Evolutionary conservation across 2,888 invertebrate species (phyloP).

Genomic region (Aphodius sticticus): DNA sequence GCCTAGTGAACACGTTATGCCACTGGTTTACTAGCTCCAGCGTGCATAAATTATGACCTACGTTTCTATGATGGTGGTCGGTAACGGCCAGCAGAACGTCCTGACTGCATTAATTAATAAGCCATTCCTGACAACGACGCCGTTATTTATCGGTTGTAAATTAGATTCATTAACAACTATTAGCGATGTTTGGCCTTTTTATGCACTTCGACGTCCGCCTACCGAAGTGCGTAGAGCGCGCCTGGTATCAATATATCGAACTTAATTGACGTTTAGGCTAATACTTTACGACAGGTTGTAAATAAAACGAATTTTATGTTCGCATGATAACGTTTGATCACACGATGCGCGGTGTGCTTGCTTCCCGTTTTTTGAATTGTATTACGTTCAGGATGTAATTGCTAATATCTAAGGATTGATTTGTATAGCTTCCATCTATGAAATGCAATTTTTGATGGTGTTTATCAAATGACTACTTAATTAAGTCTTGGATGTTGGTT

Average conservation of each 20-base stretch:
- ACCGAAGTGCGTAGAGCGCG: constrained; percentile 11
- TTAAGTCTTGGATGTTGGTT: too few species aligned
- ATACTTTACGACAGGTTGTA: constrained; percentile 12
- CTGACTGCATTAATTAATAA: constrained; percentile 26
- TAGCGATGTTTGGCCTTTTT: constrained; percentile 13
- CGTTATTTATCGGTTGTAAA: constrained; percentile 29
- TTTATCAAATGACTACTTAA: too few species aligned
- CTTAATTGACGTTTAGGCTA: constrained; percentile 18
- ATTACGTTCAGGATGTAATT: too few species aligned
- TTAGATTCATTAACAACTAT: constrained; percentile 30
- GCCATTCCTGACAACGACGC: constrained; percentile 27
- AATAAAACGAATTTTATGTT: constrained; percentile 16
- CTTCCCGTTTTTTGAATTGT: too few species aligned
- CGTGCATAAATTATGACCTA: constrained; percentile 32
- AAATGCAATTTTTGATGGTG: too few species aligned
- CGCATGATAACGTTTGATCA: constrained; percentile 14
- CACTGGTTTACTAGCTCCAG: constrained; percentile 29
- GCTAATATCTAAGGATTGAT: too few species aligned
- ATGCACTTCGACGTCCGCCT: neutral
- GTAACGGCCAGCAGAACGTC: neutral
- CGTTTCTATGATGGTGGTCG: constrained; percentile 32
- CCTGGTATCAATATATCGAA: neutral
- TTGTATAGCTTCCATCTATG: too few species aligned
- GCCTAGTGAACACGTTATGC: constrained; percentile 23
- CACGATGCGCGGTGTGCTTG: neutral